These are phyloP conservation scores for Tholera decimalis DNA, from an alignment of 2,888 invertebrate genomes.

Conservation along the genomic window DNA sequence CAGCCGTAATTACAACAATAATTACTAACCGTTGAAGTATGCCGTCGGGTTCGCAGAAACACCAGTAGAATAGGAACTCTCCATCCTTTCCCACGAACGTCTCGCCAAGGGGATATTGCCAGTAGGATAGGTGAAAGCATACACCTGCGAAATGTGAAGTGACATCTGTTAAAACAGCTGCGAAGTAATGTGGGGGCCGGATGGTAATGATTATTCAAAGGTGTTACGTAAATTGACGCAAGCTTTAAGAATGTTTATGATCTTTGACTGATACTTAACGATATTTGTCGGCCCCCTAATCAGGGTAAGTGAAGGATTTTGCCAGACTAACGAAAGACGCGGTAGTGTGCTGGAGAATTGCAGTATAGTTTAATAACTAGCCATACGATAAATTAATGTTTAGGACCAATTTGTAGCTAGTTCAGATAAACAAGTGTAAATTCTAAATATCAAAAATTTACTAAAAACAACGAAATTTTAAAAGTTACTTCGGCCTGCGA, in stretches of 20 bases:
- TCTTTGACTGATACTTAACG: too few relatives aligned
- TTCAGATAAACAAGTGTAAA: too few relatives aligned
- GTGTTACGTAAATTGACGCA: not conserved
- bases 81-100: constrained; percentile 57
- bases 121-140: constrained; percentile 32
- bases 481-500: too few relatives aligned
- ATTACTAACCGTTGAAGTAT: constrained; percentile 48
- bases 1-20: constrained; percentile 55
- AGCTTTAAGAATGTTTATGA: not conserved
- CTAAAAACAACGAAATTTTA: too few relatives aligned
- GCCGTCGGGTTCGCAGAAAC: constrained; percentile 33
- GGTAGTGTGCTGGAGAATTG: too few relatives aligned
- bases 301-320: too few relatives aligned
- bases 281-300: too few relatives aligned
- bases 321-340: too few relatives aligned
- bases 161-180: not conserved
- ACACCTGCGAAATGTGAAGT: not conserved
- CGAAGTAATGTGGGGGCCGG: not conserved
- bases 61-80: constrained; percentile 50
- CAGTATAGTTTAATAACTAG: too few relatives aligned
- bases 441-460: too few relatives aligned
- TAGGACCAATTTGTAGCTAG: too few relatives aligned
- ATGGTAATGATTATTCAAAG: not conserved
- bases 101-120: constrained; percentile 17
- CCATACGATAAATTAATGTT: too few relatives aligned